Conservation (phyloP, 2,797 vertebrate genomes). For the Sebastolobus alascanus region DNA sequence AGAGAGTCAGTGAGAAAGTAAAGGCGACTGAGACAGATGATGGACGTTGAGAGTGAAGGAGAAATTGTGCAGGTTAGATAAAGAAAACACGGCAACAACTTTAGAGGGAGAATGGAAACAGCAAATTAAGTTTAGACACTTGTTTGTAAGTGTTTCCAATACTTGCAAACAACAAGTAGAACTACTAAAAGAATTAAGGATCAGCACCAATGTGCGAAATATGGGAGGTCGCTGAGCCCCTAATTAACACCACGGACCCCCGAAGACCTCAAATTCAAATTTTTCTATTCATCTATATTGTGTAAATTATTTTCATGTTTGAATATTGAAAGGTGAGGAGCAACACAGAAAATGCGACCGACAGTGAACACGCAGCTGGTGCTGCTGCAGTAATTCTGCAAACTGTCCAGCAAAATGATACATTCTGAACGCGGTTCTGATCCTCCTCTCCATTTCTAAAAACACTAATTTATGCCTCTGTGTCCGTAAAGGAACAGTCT, state of each 20-base stretch:
- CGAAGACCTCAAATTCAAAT: background rate
- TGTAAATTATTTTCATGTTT: background rate
- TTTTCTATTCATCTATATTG: background rate
- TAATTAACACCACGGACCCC: background rate
- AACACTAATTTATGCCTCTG: background rate
- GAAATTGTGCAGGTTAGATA: background rate
- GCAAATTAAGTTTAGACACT: background rate
- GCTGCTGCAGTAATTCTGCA: background rate
- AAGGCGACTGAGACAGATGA: background rate
- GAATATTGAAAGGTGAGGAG: background rate
- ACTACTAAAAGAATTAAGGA: background rate
- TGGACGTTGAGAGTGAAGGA: background rate
- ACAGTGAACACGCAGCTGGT: background rate
- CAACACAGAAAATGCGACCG: background rate
- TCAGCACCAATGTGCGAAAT: background rate
- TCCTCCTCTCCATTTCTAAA: too few relatives aligned
- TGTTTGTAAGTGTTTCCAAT: background rate
- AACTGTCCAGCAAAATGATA: background rate
- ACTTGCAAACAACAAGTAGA: background rate
- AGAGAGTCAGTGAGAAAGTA: background rate
- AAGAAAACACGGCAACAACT: background rate
- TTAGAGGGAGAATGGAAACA: background rate
- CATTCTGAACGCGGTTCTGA: background rate
- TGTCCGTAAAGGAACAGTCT: background rate
- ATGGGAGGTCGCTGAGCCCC: background rate